Percentiles rank a stretch among this genome's conserved stretches.
phyloP scores from a whole-genome alignment of 2,888 invertebrate genomes.

The Caenorhabditis drosophilae region DNA sequence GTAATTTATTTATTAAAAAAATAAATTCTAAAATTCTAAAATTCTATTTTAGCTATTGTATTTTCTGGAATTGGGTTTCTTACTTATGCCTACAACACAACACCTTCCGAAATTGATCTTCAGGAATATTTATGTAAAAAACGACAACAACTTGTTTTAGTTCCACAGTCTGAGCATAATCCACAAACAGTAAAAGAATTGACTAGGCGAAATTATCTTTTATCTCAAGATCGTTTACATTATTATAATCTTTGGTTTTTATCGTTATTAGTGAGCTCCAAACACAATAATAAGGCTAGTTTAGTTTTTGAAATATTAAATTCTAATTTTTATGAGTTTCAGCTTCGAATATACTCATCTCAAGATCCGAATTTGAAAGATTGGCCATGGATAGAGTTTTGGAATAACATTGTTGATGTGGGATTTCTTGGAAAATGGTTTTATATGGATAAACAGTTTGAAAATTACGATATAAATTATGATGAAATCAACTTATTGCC shows the following conservation, averaged over 20 bases:
- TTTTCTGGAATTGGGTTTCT: slow-evolving; percentile 40
- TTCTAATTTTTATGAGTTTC: slow-evolving; percentile 3
- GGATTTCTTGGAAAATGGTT: slow-evolving; percentile 59
- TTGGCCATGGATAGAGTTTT: slow-evolving; percentile 56
- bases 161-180: slow-evolving; percentile 57
- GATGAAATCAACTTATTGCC: slow-evolving; percentile 38
- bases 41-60: slow-evolving; percentile 16
- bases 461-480: slow-evolving; percentile 53
- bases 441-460: slow-evolving; percentile 47
- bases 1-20: slow-evolving; percentile 4
- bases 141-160: slow-evolving; percentile 54
- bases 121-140: slow-evolving; percentile 45
- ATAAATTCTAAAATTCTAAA: background rate
- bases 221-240: slow-evolving; percentile 49
- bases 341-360: slow-evolving; percentile 47
- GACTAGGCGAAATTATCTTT: slow-evolving; percentile 12
- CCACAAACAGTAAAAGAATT: slow-evolving; percentile 32
- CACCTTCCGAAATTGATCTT: slow-evolving; percentile 54
- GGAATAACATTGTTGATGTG: slow-evolving; percentile 56
- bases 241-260: slow-evolving; percentile 61
- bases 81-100: slow-evolving; percentile 50
- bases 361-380: slow-evolving; percentile 53
- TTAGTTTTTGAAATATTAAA: background rate
- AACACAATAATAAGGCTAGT: slow-evolving; percentile 53
- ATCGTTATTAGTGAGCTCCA: slow-evolving; percentile 52